Evolutionary conservation across 2,888 invertebrate species (phyloP).

Genomic region (Acrocera orbiculus): DNA sequence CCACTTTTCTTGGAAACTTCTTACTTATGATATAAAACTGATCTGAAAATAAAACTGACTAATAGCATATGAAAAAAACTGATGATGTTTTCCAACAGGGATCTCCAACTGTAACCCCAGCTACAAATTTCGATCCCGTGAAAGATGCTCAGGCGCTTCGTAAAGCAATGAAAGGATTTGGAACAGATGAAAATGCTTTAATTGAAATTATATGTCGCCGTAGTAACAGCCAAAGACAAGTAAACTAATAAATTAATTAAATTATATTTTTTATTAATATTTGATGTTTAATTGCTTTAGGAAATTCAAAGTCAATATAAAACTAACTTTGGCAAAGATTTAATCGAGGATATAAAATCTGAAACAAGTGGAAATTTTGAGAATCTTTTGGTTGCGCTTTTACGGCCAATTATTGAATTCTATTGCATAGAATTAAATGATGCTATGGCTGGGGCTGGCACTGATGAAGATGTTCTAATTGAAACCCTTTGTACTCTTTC

Average conservation of each 20-base stretch:
- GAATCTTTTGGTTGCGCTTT: constrained; percentile 60
- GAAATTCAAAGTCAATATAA: constrained; percentile 30
- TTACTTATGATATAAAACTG: too few species aligned
- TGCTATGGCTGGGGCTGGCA: constrained; percentile 69
- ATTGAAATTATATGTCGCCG: constrained; percentile 69
- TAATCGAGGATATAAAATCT: constrained; percentile 68
- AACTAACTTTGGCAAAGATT: constrained; percentile 39
- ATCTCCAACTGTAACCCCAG: constrained; percentile 54
- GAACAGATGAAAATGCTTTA: constrained; percentile 80
- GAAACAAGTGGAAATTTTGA: constrained; percentile 82
- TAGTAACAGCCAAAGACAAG: constrained; percentile 68
- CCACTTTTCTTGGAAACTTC: too few species aligned
- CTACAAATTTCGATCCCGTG: constrained; percentile 59
- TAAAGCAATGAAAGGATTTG: constrained; percentile 80
- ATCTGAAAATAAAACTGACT: too few species aligned
- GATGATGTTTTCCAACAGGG: constrained; percentile 22
- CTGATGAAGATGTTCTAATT: constrained; percentile 69
- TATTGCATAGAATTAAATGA: constrained; percentile 64
- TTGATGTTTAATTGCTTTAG: constrained; percentile 9
- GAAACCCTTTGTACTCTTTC: constrained; percentile 78
- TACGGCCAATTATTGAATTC: constrained; percentile 69
- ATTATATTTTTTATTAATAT: background rate
- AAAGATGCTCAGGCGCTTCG: constrained; percentile 63
- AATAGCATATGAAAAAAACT: too few species aligned
- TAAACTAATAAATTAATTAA: constrained; percentile 24